These are phyloP conservation scores for Sinocyclocheilus anshuiensis DNA, from an alignment of 2,113 vertebrate genomes.

Conservation along the genomic window DNA sequence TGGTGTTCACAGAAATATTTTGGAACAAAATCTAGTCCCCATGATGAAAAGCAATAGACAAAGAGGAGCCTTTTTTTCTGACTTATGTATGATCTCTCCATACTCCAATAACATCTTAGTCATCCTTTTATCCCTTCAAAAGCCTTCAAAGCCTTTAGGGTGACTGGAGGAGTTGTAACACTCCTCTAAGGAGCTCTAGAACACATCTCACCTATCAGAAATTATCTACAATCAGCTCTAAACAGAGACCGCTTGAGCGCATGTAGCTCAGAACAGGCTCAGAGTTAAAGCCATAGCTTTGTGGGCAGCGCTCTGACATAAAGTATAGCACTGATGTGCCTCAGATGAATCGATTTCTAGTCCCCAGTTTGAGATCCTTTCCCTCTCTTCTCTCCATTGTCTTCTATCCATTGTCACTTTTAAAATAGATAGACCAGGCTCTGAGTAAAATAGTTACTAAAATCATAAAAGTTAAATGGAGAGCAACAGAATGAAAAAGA, in stretches of 20 bases:
- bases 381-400: not conserved
- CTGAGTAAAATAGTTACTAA: not conserved
- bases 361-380: not conserved
- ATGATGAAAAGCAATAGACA: not conserved
- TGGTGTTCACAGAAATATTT: not conserved
- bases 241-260: not conserved
- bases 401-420: not conserved
- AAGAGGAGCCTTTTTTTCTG: not conserved
- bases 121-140: constrained; percentile 13
- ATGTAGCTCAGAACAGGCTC: not conserved
- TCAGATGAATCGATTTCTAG: not conserved
- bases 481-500: no score
- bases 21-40: not conserved
- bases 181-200: not conserved
- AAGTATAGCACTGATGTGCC: not conserved
- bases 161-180: not conserved
- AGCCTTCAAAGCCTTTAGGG: not conserved
- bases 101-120: not conserved
- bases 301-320: not conserved
- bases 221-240: constrained; percentile 20
- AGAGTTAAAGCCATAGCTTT: not conserved
- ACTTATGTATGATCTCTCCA: not conserved
- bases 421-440: not conserved
- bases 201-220: not conserved
- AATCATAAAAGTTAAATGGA: not conserved